Evolutionary conservation across 2,113 vertebrate genomes (phyloP).

Genomic region (Gymnobelideus leadbeateri): DNA sequence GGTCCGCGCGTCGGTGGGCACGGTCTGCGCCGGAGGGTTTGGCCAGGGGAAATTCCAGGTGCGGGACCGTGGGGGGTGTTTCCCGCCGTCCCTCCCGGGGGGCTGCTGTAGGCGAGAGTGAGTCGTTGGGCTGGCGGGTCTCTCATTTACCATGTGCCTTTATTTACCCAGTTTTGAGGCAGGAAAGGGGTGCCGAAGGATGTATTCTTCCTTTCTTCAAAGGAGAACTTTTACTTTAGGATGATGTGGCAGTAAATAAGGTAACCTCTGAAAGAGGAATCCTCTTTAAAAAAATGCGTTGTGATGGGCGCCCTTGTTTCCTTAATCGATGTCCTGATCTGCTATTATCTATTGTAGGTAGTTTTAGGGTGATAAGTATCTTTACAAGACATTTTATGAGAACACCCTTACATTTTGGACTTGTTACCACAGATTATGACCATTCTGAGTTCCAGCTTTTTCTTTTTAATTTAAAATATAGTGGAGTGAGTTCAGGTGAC

Average conservation of each 20-base stretch:
- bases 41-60: background rate
- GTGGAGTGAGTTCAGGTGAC: background rate
- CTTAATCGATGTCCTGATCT: background rate
- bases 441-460: background rate
- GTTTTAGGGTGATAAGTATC: background rate
- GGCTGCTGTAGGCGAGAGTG: background rate
- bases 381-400: background rate
- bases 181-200: background rate
- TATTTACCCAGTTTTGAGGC: conserved; percentile 39
- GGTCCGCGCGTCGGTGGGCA: background rate
- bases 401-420: background rate
- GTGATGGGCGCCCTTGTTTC: background rate
- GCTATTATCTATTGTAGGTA: background rate
- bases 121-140: background rate
- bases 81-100: background rate
- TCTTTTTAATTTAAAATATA: background rate
- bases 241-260: background rate
- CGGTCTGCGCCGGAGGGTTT: background rate
- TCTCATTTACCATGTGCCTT: conserved; percentile 22
- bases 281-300: background rate
- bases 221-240: background rate
- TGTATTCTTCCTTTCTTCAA: background rate
- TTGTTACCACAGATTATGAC: background rate
- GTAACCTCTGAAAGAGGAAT: background rate
- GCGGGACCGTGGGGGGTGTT: background rate